These are phyloP conservation scores for Xylocampa areola DNA, from an alignment of 2,888 invertebrate species.

Conservation along the genomic window DNA sequence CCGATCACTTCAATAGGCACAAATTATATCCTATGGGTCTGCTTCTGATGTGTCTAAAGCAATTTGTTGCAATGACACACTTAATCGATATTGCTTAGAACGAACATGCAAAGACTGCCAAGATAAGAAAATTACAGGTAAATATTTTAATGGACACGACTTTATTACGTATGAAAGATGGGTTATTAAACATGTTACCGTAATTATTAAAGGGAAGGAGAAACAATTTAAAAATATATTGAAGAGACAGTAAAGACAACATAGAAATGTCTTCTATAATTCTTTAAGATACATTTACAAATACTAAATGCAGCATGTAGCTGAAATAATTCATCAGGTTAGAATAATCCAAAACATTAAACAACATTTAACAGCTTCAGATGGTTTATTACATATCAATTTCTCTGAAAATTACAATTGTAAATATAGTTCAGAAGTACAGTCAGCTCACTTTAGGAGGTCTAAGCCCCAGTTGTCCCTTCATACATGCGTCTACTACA, in stretches of 20 bases:
- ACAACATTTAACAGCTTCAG: slow-evolving; percentile 22
- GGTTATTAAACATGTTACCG: slow-evolving; percentile 30
- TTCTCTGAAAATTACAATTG: slow-evolving; percentile 51
- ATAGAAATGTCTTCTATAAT: slow-evolving; percentile 16
- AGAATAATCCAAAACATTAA: slow-evolving; percentile 35
- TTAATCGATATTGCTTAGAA: slow-evolving; percentile 31
- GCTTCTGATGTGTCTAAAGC: slow-evolving; percentile 16
- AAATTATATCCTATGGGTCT: slow-evolving; percentile 23
- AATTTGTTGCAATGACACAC: slow-evolving; percentile 28
- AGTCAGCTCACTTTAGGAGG: slow-evolving; percentile 49
- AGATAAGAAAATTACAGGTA: slow-evolving; percentile 17
- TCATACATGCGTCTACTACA: slow-evolving; percentile 50
- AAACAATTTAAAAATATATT: slow-evolving; percentile 38
- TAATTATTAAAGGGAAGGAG: slow-evolving; percentile 23
- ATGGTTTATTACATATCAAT: slow-evolving; percentile 39
- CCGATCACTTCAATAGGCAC: slow-evolving; percentile 16
- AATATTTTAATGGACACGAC: slow-evolving; percentile 12
- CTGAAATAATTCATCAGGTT: slow-evolving; percentile 36
- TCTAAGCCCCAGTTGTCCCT: slow-evolving; percentile 40
- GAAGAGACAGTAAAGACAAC: slow-evolving; percentile 45
- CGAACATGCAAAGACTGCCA: slow-evolving; percentile 21
- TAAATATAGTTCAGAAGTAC: slow-evolving; percentile 45
- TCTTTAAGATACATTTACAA: slow-evolving; percentile 28
- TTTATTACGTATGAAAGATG: slow-evolving; percentile 33
- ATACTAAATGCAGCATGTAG: slow-evolving; percentile 37